Base-by-base conservation (phyloP, 2,888 invertebrate genomes). In the Drosophila yooni region DNA sequence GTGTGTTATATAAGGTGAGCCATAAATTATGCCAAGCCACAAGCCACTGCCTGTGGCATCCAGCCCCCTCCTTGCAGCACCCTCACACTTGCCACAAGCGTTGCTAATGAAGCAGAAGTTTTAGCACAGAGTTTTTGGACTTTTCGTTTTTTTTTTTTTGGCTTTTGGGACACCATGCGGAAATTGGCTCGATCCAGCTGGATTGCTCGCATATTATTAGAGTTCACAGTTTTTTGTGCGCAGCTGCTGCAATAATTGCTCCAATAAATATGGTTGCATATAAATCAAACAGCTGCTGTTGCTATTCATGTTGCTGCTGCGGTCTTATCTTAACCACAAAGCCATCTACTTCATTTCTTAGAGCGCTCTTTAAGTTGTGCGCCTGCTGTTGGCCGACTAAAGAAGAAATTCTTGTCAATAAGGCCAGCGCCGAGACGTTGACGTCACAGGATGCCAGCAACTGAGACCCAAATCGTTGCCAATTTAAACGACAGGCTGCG, bases 231-330 rank as follows among this genome's bases (percentile, higher is more conserved):
- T 46, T 53, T 68, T 51, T 60, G 54, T 62, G 58, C 58, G 68
- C 79, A 79, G 79, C 79, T 79, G 79, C 66, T 76, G 76, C 79
- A 79, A 68, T 40, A 67, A 66, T 75, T 76, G 69, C 40, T 48
- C 11, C 56, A 79, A 79, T 79, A 79, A 79, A 70, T 60, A 62
- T 50, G 57, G 25, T 70, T 70, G 79, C 72, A 68, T 70, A 79
- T 80, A 74, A 76, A 80, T 76, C 80, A 80, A 80, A 65, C 79
- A 80, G 77, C 79, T 80, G 80, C 52, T 71, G 69, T 40, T 66
- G 61, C 54, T 64, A 59, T 46, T 46, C 21, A 75, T 72, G 79
- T 38, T 70, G 70, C 48, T 64, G 70, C 48, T 67, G 71, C 46
- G 38, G 38, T 36, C 67, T 67, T 73, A 57, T 60, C 60, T 51